Evolutionary conservation across 2,888 invertebrate genomes (phyloP), one percentile per base, ranked within the genome.

Genomic region (Euplagia quadripunctaria): DNA sequence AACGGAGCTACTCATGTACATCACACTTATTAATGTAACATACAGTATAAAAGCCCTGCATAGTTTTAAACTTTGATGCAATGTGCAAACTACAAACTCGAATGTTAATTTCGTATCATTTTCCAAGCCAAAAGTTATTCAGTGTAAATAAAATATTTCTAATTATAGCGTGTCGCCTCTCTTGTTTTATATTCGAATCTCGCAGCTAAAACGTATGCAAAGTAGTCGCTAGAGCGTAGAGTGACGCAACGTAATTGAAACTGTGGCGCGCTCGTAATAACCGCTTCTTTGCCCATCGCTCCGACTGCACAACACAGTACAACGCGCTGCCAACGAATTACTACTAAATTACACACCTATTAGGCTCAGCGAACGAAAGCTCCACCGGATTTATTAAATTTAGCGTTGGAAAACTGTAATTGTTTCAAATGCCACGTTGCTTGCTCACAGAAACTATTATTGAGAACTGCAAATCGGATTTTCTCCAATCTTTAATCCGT

Each of bases 241-340:
- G 71, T 77, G 78, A 73, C 76, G 84, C 79, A 74, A 73, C 74
- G 79, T 84, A 81, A 84, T 84, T 84, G 84, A 84, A 84, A 84
- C 76, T 71, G 77, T 78, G 43, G 71, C 66, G 65, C 65, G 77
- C 76, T 66, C 66, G 71, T 79, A 79, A 82, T 84, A 79, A 81
- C 79, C 66, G 70, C 78, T 71, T 75, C 77, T 75, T 70, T 76
- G 73, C 41, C 46, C 52, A 72, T 66, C 20, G 74, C 68, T 43
- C 49, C 64, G 55, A 55, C 78, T 77, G 78, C 76, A 75, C 77
- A 66, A 76, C 78, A 49, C n/a, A 20, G 78, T 73, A 73, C 73
- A 71, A 82, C 82, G 79, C 78, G 81, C 73, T 74, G 74, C 82
- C 75, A 70, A 78, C 75, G 75, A 78, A 78, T 83, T 83, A 76